Percentiles rank a stretch among this genome's conserved stretches.
Evolutionary conservation across 2,888 invertebrate species (phyloP).

Genomic region (Cheilosia vernalis): DNA sequence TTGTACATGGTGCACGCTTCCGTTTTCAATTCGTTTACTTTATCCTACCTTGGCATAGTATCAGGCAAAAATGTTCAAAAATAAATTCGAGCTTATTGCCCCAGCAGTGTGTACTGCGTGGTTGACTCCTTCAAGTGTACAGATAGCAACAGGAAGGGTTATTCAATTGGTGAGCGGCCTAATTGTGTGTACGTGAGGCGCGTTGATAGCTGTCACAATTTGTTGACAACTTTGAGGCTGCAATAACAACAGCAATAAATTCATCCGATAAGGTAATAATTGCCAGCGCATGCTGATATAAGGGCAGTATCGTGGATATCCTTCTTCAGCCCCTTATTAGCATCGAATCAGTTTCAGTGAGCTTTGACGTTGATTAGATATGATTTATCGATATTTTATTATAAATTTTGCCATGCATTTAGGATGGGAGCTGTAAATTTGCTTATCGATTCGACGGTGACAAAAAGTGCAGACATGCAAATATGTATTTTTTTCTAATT

Average conservation of each 20-base stretch:
- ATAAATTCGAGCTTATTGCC: constrained; percentile 15
- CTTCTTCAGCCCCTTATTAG: constrained; percentile 35
- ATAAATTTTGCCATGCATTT: constrained; percentile 25
- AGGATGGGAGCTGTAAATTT: constrained; percentile 2
- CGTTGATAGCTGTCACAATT: constrained; percentile 17
- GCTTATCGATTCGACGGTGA: constrained; percentile 1
- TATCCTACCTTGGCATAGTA: constrained; percentile 18
- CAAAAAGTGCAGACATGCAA: not conserved
- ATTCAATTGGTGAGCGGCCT: constrained; percentile 5
- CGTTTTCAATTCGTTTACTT: constrained; percentile 6
- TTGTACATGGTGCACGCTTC: not conserved
- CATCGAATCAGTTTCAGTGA: not conserved
- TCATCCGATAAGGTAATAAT: constrained; percentile 41
- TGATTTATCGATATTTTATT: constrained; percentile 51
- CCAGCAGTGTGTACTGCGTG: constrained; percentile 17
- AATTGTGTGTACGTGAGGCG: constrained; percentile 2
- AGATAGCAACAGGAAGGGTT: constrained; percentile 38
- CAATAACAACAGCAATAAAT: constrained; percentile 32
- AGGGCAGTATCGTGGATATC: not conserved
- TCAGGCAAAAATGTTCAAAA: constrained; percentile 7
- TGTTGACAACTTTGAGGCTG: constrained; percentile 19
- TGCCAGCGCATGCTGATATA: constrained; percentile 39
- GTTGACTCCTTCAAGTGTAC: not conserved
- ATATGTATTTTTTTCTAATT: constrained; percentile 1
- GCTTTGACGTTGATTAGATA: constrained; percentile 29